phyloP scores from a whole-genome alignment of 2,888 invertebrate species.

The Strigamia crassipes region DNA sequence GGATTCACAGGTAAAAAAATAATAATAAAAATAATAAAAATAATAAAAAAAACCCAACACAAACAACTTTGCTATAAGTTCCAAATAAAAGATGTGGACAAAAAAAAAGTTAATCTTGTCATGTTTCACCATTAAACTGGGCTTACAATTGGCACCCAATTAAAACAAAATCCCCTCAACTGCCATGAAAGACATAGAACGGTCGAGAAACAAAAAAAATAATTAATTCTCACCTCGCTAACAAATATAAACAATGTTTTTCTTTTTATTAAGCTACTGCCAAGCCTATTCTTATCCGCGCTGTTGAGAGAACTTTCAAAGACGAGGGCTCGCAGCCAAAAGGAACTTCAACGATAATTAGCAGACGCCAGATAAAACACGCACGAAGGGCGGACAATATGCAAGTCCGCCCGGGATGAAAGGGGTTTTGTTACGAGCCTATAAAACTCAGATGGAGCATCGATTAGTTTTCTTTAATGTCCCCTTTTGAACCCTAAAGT shows the following conservation, averaged over 20 bases:
- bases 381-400: neutral
- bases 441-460: conserved; percentile 2
- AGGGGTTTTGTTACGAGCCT: conserved; percentile 12
- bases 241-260: conserved; percentile 14
- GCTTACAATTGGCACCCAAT: neutral
- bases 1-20: conserved; percentile 82
- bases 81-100: neutral
- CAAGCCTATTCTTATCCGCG: conserved; percentile 20
- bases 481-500: neutral
- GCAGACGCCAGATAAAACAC: conserved; percentile 13
- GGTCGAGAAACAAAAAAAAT: neutral
- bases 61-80: neutral
- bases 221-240: neutral
- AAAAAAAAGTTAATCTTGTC: neutral
- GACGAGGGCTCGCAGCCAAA: conserved; percentile 7
- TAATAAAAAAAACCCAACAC: neutral
- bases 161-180: neutral
- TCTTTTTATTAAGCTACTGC: neutral
- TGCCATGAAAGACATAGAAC: neutral
- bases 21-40: no score
- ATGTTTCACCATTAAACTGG: neutral
- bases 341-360: neutral
- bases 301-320: neutral
- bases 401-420: neutral
- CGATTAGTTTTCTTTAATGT: conserved; percentile 21